Conservation (phyloP, 2,113 vertebrate genomes). For the Aramus guarauna region DNA sequence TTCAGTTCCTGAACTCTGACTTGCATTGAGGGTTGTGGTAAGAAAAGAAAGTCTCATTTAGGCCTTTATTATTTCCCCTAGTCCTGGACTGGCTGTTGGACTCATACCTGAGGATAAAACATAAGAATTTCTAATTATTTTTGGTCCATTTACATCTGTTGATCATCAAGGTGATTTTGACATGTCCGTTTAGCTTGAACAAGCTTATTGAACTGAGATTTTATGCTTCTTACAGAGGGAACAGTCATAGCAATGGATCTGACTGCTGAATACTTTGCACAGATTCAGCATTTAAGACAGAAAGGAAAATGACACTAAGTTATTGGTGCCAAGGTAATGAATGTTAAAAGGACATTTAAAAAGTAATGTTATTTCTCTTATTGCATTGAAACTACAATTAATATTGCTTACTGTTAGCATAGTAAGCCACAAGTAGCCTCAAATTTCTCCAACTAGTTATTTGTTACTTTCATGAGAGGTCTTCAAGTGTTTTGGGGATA, state of each 20-base stretch:
- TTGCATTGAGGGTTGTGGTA: not conserved
- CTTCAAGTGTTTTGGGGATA: not conserved
- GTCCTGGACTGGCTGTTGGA: not conserved
- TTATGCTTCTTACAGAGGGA: not conserved
- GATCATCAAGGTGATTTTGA: not conserved
- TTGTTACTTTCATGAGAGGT: not conserved
- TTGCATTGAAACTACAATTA: not conserved
- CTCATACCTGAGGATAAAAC: not conserved
- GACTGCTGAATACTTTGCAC: not conserved
- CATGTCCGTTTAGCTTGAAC: not conserved
- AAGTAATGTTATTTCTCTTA: not conserved
- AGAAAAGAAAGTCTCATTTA: not conserved
- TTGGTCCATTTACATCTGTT: not conserved
- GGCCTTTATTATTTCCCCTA: not conserved
- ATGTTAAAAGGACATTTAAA: not conserved
- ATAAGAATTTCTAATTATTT: not conserved
- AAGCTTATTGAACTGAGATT: not conserved
- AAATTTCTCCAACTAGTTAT: not conserved
- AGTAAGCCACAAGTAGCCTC: not conserved
- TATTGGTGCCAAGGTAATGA: not conserved
- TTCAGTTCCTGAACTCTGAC: not conserved
- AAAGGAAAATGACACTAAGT: not conserved
- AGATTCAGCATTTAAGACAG: not conserved
- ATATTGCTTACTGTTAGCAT: not conserved
- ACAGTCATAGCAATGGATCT: not conserved